phyloP scores from a whole-genome alignment of 1,140 invertebrate genomes.

The Asbolus verrucosus region DNA sequence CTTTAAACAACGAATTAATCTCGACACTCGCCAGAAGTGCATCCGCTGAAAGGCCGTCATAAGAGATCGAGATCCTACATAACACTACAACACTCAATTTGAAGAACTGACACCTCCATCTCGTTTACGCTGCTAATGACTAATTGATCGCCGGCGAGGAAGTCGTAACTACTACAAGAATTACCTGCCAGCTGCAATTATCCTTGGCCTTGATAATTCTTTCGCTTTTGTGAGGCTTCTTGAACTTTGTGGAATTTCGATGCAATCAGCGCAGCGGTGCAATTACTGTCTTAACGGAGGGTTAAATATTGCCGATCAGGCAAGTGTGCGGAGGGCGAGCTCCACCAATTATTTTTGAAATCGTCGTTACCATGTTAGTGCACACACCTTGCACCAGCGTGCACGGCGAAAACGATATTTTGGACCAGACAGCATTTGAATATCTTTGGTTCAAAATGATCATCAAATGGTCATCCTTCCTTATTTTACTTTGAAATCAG shows the following conservation, averaged over 20 bases:
- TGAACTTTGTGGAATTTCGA: no score
- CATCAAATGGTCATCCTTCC: no score
- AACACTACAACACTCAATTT: slow-evolving; percentile 24
- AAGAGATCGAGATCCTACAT: slow-evolving; percentile 30
- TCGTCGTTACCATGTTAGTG: no score
- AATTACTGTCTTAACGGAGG: no score
- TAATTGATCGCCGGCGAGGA: slow-evolving; percentile 31
- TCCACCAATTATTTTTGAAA: no score
- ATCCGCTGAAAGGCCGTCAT: slow-evolving; percentile 12
- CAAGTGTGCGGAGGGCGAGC: no score
- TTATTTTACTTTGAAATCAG: no score
- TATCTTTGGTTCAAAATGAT: no score
- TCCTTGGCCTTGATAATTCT: slow-evolving; percentile 21
- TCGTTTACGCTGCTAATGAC: slow-evolving; percentile 32
- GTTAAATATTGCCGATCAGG: no score
- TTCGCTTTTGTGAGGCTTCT: slow-evolving; percentile 17
- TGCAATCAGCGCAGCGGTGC: slow-evolving; percentile 18
- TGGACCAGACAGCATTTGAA: no score
- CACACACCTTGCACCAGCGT: no score
- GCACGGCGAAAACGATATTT: no score
- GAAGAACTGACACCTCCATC: slow-evolving; percentile 24
- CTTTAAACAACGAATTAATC: slow-evolving; percentile 35
- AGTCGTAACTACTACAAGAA: slow-evolving; percentile 32
- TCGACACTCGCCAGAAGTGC: slow-evolving; percentile 15
- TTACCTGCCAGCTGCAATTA: slow-evolving; percentile 7